A percentile compares a stretch with the other conserved stretches of the same genome.
These are phyloP conservation scores for Phalacrocorax pelagicus DNA, from an alignment of 2,113 vertebrate genomes.

Conservation along the genomic window DNA sequence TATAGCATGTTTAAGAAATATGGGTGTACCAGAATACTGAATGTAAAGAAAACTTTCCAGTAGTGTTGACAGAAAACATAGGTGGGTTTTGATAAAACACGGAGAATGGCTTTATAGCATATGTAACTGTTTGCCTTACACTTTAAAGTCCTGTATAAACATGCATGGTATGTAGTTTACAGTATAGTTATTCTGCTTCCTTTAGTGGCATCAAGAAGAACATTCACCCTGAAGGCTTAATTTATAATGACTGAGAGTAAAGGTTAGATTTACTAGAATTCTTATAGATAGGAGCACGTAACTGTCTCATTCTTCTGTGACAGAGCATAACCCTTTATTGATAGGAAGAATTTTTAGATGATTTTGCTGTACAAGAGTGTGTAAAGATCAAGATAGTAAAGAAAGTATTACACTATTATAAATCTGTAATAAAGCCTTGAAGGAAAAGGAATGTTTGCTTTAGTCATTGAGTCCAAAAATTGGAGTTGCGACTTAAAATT, in stretches of 20 bases:
- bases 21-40: not conserved
- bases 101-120: not conserved
- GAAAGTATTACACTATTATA: not conserved
- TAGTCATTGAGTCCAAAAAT: not conserved
- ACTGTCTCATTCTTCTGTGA: not conserved
- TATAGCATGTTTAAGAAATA: not conserved
- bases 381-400: not conserved
- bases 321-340: not conserved
- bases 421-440: not conserved
- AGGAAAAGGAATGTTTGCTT: not conserved
- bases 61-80: not conserved
- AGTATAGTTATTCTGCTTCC: not conserved
- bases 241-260: not conserved
- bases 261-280: not conserved
- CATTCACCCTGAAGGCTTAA: not conserved
- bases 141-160: not conserved
- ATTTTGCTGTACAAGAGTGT: not conserved
- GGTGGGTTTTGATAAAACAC: not conserved
- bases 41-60: not conserved
- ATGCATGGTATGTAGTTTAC: not conserved
- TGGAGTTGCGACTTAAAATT: not conserved
- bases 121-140: not conserved
- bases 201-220: not conserved
- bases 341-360: not conserved
- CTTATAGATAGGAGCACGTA: accelerated